phyloP scores from a whole-genome alignment of 2,888 invertebrate genomes.

The Monoplex corrugatus region DNA sequence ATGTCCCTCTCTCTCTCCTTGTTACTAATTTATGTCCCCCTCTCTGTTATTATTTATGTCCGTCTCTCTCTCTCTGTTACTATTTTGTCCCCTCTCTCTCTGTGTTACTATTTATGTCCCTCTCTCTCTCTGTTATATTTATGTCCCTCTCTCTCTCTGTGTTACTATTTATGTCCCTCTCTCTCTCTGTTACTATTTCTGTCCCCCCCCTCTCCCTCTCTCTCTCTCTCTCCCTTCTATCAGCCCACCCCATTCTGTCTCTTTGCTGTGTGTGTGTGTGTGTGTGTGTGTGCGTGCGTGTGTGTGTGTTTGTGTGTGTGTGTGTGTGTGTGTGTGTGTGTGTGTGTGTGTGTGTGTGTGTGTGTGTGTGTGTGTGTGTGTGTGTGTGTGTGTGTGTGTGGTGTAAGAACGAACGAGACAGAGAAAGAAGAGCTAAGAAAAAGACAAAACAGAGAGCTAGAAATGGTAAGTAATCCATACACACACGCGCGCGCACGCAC shows the following conservation, averaged over 20 bases:
- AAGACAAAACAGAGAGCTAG: too few species aligned
- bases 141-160: conserved; percentile 20
- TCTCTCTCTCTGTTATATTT: too few species aligned
- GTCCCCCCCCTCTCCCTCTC: conserved; percentile 19
- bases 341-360: not conserved
- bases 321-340: conserved; percentile 20
- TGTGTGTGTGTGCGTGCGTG: too few species aligned
- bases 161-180: conserved; percentile 26
- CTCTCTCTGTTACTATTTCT: conserved; percentile 26
- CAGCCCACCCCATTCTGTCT: conserved; percentile 12
- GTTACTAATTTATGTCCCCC: not conserved
- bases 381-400: not conserved
- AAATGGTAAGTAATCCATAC: too few species aligned
- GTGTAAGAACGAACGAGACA: too few species aligned
- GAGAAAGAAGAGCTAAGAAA: too few species aligned
- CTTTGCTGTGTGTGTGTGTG: too few species aligned
- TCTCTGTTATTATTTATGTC: not conserved
- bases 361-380: conserved; percentile 13
- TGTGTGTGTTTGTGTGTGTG: not conserved
- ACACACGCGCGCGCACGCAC: not conserved
- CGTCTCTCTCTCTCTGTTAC: too few species aligned
- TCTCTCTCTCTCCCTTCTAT: conserved; percentile 21
- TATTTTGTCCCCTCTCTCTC: too few species aligned
- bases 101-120: too few species aligned
- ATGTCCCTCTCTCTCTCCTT: conserved; percentile 27